Evolutionary conservation across 2,888 invertebrate genomes (phyloP).

Genomic region (Acanthosoma haemorrhoidale): DNA sequence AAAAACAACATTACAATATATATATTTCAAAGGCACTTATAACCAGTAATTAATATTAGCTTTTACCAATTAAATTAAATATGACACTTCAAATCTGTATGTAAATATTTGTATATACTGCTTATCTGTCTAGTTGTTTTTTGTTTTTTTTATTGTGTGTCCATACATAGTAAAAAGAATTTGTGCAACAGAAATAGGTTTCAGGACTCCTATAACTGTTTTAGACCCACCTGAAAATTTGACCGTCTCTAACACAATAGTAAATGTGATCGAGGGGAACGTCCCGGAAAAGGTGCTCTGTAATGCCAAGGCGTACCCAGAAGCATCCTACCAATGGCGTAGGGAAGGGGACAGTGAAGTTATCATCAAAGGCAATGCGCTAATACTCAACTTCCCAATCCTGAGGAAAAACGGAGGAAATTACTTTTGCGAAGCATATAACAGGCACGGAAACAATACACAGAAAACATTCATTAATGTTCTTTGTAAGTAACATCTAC

Average conservation of each 20-base stretch:
- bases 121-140: too few species aligned
- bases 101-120: too few species aligned
- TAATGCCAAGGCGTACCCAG: slow-evolving; percentile 61
- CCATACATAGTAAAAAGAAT: neutral
- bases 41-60: too few species aligned
- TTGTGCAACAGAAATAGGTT: slow-evolving; percentile 2
- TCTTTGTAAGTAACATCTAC: slow-evolving; percentile 68
- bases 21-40: too few species aligned
- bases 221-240: slow-evolving; percentile 81
- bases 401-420: slow-evolving; percentile 66
- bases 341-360: slow-evolving; percentile 54
- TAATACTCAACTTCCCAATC: slow-evolving; percentile 62
- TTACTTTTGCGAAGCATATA: slow-evolving; percentile 69
- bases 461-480: slow-evolving; percentile 70
- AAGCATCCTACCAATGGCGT: slow-evolving; percentile 67
- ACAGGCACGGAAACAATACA: slow-evolving; percentile 70
- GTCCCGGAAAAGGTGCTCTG: slow-evolving; percentile 56
- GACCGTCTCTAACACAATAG: slow-evolving; percentile 57
- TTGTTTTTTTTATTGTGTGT: neutral
- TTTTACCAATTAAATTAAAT: too few species aligned
- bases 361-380: slow-evolving; percentile 47
- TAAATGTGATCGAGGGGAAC: slow-evolving; percentile 54
- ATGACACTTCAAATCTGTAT: too few species aligned
- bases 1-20: too few species aligned
- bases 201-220: slow-evolving; percentile 23